Evolutionary conservation across 2,888 invertebrate species (phyloP), one percentile per base, ranked within the genome.

Genomic region (Ormyrus nitidulus): DNA sequence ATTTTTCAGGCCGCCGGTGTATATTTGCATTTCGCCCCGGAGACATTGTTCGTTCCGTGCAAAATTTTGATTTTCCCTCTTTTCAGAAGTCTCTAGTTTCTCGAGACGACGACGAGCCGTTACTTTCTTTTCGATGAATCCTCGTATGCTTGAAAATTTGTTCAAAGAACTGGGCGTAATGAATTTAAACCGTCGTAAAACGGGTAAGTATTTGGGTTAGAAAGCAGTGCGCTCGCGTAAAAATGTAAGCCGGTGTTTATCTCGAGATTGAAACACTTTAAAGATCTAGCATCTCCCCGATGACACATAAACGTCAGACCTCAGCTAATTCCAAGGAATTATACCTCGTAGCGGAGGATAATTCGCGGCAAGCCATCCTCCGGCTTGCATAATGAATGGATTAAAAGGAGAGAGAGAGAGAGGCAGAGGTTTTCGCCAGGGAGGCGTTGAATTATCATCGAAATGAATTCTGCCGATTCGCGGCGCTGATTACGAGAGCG

Each of bases 391-490:
- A 64, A 64, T 64, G 48, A 64, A 77, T 62, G 62, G 56, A 77
- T 69, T 46, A 54, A 66, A 65, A 34, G 9, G n/a, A 51, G 49
- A 53, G 51, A 51, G 54, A 34, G 66, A 11, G 48, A 62, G 72
- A 5, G 34, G 3, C 19, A 19, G 34, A 34, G 34, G 34, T 34
- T 2, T 34, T 34, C 34, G 34, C 34, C 34, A 4, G 62, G 46
- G 72, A 7, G 61, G 49, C 44, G 70, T 53, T 79, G 79, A 79
- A 70, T 79, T 79, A 79, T 79, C 75, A 54, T 65, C 65, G 59
- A 73, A 71, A 68, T 76, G 71, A 76, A 80, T 76, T 80, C 62
- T 6, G 76, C 65, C 72, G 79, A 76, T 80, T 72, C 72, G 71
- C 66, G 13, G 76, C 13, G 66, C 66, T 76, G 76, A 76, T 80